These are phyloP conservation scores for Muricea muricata DNA, from an alignment of 92 coral and sea anemone genomes.

Conservation along the genomic window DNA sequence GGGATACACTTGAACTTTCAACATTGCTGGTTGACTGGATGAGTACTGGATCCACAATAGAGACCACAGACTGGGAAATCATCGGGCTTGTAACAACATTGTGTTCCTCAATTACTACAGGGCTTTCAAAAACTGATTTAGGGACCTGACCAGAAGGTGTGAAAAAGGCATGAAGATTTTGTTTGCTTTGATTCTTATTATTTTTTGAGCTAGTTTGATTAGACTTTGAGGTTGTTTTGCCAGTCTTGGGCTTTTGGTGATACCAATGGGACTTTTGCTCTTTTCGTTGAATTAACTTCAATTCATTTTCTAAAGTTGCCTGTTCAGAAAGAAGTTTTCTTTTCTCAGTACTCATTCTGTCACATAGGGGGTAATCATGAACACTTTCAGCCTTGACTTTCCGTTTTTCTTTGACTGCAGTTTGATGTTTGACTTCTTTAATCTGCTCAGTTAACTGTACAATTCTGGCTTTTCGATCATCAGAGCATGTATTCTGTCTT, in stretches of 20 bases:
- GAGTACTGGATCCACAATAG: neutral
- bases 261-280: conserved; percentile 36
- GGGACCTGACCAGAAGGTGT: conserved; percentile 12
- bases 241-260: conserved; percentile 18
- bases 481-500: conserved; percentile 1
- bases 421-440: conserved; percentile 16
- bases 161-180: neutral
- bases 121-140: conserved; percentile 32
- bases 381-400: neutral
- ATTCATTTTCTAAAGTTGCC: conserved; percentile 22
- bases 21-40: too few relatives aligned
- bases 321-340: conserved; percentile 21
- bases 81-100: conserved; percentile 30
- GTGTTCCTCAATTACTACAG: neutral
- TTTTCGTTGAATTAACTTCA: conserved; percentile 25
- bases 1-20: too few relatives aligned
- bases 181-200: neutral
- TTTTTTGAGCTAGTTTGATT: conserved; percentile 3
- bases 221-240: conserved; percentile 13
- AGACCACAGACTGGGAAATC: neutral
- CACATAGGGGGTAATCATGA: conserved; percentile 30
- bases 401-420: conserved; percentile 2
- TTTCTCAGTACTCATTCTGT: conserved; percentile 18
- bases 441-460: conserved; percentile 37
- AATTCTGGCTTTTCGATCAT: conserved; percentile 46